These are phyloP conservation scores for Leucoptera coffeella DNA, from an alignment of 2,888 invertebrate species.

Conservation along the genomic window DNA sequence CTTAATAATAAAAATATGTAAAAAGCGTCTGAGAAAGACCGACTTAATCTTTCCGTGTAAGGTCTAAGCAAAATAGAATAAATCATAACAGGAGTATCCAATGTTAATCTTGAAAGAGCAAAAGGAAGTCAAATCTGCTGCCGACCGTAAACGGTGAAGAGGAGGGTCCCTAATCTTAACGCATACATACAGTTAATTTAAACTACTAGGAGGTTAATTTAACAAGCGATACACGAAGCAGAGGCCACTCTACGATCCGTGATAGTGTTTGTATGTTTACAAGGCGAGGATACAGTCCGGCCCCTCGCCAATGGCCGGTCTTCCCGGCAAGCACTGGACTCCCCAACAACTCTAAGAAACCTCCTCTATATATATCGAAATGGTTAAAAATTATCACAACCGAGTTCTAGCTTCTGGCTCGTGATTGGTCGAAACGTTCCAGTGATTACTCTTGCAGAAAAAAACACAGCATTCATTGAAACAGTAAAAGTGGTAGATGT, in stretches of 20 bases:
- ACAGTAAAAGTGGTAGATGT: too few species aligned
- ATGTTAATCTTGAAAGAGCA: too few species aligned
- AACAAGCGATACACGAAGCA: slow-evolving; percentile 51
- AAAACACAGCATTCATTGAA: too few species aligned
- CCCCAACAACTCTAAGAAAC: slow-evolving; percentile 13
- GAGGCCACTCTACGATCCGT: slow-evolving; percentile 38
- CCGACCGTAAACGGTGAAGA: slow-evolving; percentile 39
- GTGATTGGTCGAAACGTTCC: too few species aligned
- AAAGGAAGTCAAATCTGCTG: slow-evolving; percentile 50
- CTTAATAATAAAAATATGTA: too few species aligned
- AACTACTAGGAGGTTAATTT: slow-evolving; percentile 39
- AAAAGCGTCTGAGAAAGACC: too few species aligned
- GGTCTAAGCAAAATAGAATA: too few species aligned
- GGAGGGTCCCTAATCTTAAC: slow-evolving; percentile 52
- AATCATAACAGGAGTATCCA: too few species aligned
- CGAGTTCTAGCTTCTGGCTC: slow-evolving; percentile 20
- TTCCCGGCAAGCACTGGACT: slow-evolving; percentile 45
- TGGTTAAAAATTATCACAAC: slow-evolving; percentile 15
- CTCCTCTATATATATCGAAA: slow-evolving; percentile 13
- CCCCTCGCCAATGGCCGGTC: slow-evolving; percentile 48
- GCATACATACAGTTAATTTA: slow-evolving; percentile 54
- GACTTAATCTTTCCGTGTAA: too few species aligned
- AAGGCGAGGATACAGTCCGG: slow-evolving; percentile 42
- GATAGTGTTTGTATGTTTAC: too few species aligned
- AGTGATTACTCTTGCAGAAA: too few species aligned